Evolutionary conservation across 2,797 vertebrate genomes (phyloP).

Genomic region (Betta splendens): DNA sequence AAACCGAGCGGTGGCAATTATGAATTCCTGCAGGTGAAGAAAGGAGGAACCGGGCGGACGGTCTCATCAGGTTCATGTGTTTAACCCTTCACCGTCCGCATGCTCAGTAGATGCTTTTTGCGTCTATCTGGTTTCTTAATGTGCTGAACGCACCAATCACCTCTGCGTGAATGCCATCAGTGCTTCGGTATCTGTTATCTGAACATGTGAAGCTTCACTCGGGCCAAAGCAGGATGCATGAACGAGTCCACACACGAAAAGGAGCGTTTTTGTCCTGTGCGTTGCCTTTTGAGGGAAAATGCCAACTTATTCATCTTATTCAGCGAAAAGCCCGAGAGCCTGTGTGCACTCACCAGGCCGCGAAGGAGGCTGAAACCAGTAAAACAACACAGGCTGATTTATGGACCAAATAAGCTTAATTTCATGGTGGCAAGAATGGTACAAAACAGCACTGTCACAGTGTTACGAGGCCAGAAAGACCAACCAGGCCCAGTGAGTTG

Average conservation of each 20-base stretch:
- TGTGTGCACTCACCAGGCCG: background rate
- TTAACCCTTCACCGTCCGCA: too few species aligned
- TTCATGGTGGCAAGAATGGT: background rate
- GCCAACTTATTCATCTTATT: constrained; percentile 10
- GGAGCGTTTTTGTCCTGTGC: background rate
- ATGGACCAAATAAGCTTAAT: background rate
- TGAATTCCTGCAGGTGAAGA: background rate
- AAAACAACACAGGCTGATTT: background rate
- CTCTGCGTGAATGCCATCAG: background rate
- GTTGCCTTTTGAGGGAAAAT: background rate
- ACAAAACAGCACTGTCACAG: background rate
- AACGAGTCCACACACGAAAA: background rate
- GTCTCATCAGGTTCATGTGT: constrained; percentile 11
- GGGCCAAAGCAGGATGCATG: background rate
- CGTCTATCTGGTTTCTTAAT: too few species aligned
- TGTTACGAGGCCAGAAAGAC: constrained; percentile 25
- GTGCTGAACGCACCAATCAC: too few species aligned
- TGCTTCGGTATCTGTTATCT: background rate
- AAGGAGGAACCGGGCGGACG: background rate
- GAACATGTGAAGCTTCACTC: background rate
- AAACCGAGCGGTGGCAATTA: background rate
- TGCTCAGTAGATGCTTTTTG: too few species aligned
- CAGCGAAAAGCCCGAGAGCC: background rate
- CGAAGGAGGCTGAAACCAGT: background rate
- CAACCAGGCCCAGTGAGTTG: constrained; percentile 11